Conservation (phyloP, 2,113 vertebrate species). For the Sakesphorus luctuosus region DNA sequence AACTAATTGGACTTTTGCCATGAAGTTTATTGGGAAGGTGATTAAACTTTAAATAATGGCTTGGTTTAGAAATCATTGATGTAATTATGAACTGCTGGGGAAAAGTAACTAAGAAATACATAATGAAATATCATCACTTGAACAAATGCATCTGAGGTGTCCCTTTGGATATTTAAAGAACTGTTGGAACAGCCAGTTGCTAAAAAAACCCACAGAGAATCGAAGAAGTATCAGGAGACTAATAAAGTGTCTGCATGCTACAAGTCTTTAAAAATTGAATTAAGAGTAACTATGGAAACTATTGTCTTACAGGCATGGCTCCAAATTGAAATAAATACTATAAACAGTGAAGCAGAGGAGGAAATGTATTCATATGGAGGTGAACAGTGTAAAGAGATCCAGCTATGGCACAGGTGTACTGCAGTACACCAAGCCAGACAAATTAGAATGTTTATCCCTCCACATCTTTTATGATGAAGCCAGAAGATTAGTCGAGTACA, state of each 20-base stretch:
- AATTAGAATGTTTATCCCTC: not conserved
- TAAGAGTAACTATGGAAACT: slow-evolving; percentile 37
- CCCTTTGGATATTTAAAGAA: slow-evolving; percentile 23
- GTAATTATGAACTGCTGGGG: slow-evolving; percentile 24
- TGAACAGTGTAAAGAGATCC: not conserved
- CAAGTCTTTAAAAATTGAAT: slow-evolving; percentile 27
- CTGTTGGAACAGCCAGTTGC: not conserved
- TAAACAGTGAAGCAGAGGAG: not conserved
- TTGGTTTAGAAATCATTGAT: slow-evolving; percentile 36
- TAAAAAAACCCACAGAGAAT: not conserved
- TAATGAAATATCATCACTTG: slow-evolving; percentile 16
- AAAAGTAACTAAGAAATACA: slow-evolving; percentile 37
- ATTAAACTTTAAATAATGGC: slow-evolving; percentile 41
- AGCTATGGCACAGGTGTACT: not conserved
- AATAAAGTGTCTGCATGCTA: not conserved
- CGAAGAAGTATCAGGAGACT: slow-evolving; percentile 19
- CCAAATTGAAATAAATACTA: slow-evolving; percentile 6
- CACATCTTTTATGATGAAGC: not conserved
- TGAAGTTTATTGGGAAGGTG: slow-evolving; percentile 3
- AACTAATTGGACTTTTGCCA: slow-evolving; percentile 23
- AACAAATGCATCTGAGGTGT: not conserved
- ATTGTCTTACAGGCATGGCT: not conserved
- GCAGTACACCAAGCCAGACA: not conserved
- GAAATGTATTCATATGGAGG: not conserved
- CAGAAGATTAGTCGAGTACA: not conserved